A percentile compares a stretch with the other conserved stretches of the same genome.
These are phyloP conservation scores for Calephelis nemesis DNA, from an alignment of 1,140 invertebrate genomes.

Conservation along the genomic window DNA sequence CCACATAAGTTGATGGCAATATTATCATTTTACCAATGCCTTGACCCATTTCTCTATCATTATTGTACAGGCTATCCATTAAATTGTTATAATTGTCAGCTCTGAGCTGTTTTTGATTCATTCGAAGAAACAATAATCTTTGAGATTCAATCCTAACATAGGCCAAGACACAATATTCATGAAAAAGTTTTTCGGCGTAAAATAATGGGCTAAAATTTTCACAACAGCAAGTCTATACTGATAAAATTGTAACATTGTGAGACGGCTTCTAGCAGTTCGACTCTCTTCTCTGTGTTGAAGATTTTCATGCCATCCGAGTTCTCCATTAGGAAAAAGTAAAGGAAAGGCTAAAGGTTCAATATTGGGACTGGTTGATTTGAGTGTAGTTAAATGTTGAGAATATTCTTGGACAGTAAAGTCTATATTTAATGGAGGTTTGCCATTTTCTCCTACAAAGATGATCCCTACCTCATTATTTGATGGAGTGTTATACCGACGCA, in stretches of 20 bases:
- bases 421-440: no score
- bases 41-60: slow-evolving; percentile 16
- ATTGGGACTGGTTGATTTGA: slow-evolving; percentile 1
- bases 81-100: slow-evolving; percentile 7
- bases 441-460: no score
- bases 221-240: slow-evolving; percentile 12
- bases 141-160: slow-evolving; percentile 16
- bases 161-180: slow-evolving; percentile 1
- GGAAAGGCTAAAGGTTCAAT: slow-evolving; percentile 15
- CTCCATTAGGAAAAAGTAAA: not conserved
- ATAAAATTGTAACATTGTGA: slow-evolving; percentile 16
- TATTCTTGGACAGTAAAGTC: not conserved
- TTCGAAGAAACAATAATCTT: slow-evolving; percentile 12
- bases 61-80: slow-evolving; percentile 17
- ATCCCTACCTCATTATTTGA: slow-evolving; percentile 31
- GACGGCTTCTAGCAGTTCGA: not conserved
- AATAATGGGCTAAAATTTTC: slow-evolving; percentile 11
- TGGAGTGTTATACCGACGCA: slow-evolving; percentile 38
- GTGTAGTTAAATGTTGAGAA: slow-evolving; percentile 2
- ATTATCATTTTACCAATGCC: slow-evolving; percentile 9
- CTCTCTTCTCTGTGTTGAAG: not conserved
- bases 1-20: slow-evolving; percentile 14
- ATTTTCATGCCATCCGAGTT: slow-evolving; percentile 11
- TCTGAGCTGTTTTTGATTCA: slow-evolving; percentile 14
- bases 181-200: slow-evolving; percentile 3